Evolutionary conservation across 2,797 vertebrate genomes (phyloP).

Genomic region (Halcyon badia): DNA sequence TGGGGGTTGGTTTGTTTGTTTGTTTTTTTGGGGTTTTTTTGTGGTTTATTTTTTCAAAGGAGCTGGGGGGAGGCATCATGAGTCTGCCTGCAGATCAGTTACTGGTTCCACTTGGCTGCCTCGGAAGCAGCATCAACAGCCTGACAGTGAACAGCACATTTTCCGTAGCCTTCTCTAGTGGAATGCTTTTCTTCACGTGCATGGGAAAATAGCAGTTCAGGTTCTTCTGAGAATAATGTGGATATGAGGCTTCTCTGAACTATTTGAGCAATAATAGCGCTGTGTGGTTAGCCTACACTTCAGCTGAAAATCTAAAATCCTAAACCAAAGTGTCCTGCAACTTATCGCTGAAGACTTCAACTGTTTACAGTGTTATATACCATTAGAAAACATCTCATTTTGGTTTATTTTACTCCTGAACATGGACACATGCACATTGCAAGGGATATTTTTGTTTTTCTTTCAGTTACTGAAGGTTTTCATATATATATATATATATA

Average conservation of each 20-base stretch:
- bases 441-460: not conserved
- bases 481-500: not conserved
- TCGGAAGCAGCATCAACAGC: not conserved
- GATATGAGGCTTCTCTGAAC: not conserved
- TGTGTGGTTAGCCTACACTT: not conserved
- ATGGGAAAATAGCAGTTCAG: not conserved
- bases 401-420: not conserved
- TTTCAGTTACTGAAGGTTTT: not conserved
- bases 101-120: not conserved
- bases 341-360: not conserved
- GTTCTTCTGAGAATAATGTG: not conserved
- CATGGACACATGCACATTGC: not conserved
- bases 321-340: not conserved
- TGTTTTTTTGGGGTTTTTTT: not conserved
- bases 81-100: not conserved
- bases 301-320: constrained; percentile 15
- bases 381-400: not conserved
- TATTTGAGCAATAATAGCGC: not conserved
- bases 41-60: not conserved
- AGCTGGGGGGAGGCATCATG: not conserved
- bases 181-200: not conserved
- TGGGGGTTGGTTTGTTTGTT: too few relatives aligned
- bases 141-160: not conserved
- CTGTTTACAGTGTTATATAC: not conserved
- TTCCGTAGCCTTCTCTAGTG: not conserved